Conservation (phyloP, 2,797 vertebrate species). For the Spinus olivaceus region DNA sequence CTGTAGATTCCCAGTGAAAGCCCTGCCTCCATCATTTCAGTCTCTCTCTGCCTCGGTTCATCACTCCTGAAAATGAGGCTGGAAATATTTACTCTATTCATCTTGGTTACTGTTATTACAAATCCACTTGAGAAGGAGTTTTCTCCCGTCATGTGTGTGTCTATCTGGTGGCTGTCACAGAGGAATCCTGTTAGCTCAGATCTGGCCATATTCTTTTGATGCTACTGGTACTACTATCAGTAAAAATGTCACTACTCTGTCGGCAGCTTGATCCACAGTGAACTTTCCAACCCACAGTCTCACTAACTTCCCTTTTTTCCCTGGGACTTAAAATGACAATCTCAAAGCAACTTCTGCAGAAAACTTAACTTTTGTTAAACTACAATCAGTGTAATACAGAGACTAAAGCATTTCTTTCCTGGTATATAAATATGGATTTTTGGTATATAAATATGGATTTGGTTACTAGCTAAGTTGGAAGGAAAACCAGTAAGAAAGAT, state of each 20-base stretch:
- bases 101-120: background rate
- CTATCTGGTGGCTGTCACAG: background rate
- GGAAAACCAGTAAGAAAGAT: background rate
- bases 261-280: background rate
- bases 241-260: background rate
- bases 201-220: background rate
- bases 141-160: background rate
- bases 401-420: background rate
- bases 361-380: background rate
- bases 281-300: background rate
- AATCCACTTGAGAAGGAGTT: background rate
- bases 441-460: slow-evolving; percentile 17
- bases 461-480: background rate
- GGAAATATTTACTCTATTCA: background rate
- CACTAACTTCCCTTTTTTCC: background rate
- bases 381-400: background rate
- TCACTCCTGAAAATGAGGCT: background rate
- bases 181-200: background rate
- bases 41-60: background rate
- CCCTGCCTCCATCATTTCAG: background rate
- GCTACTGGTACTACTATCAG: background rate
- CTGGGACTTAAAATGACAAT: background rate
- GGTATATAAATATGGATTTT: slow-evolving; percentile 20
- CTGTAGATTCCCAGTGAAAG: background rate
- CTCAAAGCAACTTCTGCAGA: background rate